Percentiles rank a stretch among this genome's conserved stretches.
phyloP scores from a whole-genome alignment of 2,888 invertebrate genomes.

The Caradrina kadenii region DNA sequence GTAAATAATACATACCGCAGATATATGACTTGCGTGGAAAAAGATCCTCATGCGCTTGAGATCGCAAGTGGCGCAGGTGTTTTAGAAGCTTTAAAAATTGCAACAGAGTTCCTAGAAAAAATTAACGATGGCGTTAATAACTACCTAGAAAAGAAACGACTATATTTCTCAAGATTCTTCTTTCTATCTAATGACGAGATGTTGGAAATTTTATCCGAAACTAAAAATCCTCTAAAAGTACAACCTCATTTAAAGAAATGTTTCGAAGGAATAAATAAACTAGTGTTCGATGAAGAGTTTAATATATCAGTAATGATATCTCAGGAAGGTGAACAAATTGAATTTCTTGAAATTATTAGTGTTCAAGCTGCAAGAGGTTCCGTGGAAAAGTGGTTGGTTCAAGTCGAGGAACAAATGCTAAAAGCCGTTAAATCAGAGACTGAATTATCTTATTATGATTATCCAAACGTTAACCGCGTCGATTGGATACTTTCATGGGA shows the following conservation, averaged over 20 bases:
- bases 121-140: conserved; percentile 95
- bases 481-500: conserved; percentile 95
- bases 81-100: conserved; percentile 93
- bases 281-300: conserved; percentile 93
- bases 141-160: conserved; percentile 95
- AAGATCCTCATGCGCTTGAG: conserved; percentile 92
- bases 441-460: conserved; percentile 92
- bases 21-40: conserved; percentile 91
- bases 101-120: conserved; percentile 93
- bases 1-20: conserved; percentile 93
- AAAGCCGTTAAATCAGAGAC: conserved; percentile 93
- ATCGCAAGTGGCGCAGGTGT: conserved; percentile 92
- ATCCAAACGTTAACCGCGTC: conserved; percentile 89
- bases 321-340: conserved; percentile 93
- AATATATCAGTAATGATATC: conserved; percentile 95
- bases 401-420: conserved; percentile 96
- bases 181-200: conserved; percentile 97
- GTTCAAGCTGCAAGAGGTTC: conserved; percentile 94
- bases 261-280: conserved; percentile 95
- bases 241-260: conserved; percentile 97
- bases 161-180: conserved; percentile 96
- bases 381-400: conserved; percentile 96
- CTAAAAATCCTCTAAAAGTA: conserved; percentile 95
- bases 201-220: conserved; percentile 97
- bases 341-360: conserved; percentile 91